Base-by-base conservation (phyloP, 2,797 vertebrate species). In the Melanotaenia parkinsoni region DNA sequence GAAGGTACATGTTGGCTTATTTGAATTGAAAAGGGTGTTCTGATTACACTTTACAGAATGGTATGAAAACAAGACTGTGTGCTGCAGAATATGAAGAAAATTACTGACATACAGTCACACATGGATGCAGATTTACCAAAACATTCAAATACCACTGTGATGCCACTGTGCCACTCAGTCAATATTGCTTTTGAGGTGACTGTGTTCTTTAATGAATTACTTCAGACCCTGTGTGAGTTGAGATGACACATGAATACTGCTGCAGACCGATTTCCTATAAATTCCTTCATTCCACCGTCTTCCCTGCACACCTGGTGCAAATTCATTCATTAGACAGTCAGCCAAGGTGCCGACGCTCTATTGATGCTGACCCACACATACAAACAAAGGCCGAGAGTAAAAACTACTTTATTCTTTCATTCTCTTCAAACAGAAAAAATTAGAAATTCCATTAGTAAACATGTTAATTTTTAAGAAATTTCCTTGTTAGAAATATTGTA, bases 361-460 rank as follows among this genome's bases (percentile, higher is more conserved):
- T 14, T n/a, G 22, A 72, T n/a, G 9, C 30, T 18, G 35, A 59
- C 10, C 14, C 62, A 62, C 60, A 78, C 70, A 74, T 30, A 75
- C 37, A 56, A 58, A 70, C 74, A 2, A 5, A 64, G 67, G 7
- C 50, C 26, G 77, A 87, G 90, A 92, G 89, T 94, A 93, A 93
- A 93, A 94, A 94, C 93, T 94, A 94, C 92, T 94, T 94, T 94
- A 93, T 93, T 94, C 89, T 91, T 90, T 92, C 87, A 92, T 93
- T 92, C 89, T 91, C 88, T 88, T 91, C 84, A 87, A 92, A 93
- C 91, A 89, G 83, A 92, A 91, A 91, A 87, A 88, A 87, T 85
- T 92, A 89, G 88, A 93, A 94, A 94, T 88, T 90, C 87, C 85
- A 82, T 90, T 93, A 89, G 86, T 93, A 92, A 93, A 94, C 89